These are phyloP conservation scores for Noctua janthe DNA, from an alignment of 2,888 invertebrate species.

Conservation along the genomic window DNA sequence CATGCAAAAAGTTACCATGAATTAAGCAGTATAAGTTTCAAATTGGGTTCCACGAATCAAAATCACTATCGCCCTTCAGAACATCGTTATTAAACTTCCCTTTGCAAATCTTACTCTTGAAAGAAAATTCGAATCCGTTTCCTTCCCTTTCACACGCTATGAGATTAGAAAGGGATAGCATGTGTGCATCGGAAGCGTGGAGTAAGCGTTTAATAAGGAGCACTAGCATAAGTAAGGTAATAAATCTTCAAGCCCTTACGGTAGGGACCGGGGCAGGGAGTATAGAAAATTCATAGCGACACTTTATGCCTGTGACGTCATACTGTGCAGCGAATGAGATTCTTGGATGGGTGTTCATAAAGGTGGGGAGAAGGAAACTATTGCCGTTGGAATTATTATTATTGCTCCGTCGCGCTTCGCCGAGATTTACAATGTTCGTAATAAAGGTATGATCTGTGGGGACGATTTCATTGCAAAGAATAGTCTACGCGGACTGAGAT, in stretches of 20 bases:
- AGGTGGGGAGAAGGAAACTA: slow-evolving; percentile 51
- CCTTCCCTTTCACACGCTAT: slow-evolving; percentile 60
- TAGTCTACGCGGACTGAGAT: background rate
- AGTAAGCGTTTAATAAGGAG: slow-evolving; percentile 64
- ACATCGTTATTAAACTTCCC: slow-evolving; percentile 67
- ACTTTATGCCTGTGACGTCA: slow-evolving; percentile 72
- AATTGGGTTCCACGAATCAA: background rate
- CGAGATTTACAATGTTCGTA: slow-evolving; percentile 18
- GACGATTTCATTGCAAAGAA: background rate
- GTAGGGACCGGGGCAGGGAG: slow-evolving; percentile 64
- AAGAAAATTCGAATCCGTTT: slow-evolving; percentile 67
- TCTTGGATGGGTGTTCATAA: slow-evolving; percentile 57
- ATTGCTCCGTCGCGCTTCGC: slow-evolving; percentile 14
- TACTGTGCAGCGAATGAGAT: slow-evolving; percentile 72
- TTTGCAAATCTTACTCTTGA: slow-evolving; percentile 74
- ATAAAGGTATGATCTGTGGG: slow-evolving; percentile 22
- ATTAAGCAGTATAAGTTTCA: accelerated
- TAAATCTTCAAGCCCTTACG: slow-evolving; percentile 80
- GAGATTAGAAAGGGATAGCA: slow-evolving; percentile 55
- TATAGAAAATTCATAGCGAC: slow-evolving; percentile 70
- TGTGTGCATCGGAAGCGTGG: slow-evolving; percentile 25
- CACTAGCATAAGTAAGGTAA: slow-evolving; percentile 72
- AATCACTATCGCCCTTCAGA: slow-evolving; percentile 28
- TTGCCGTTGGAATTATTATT: slow-evolving; percentile 22
- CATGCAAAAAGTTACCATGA: slow-evolving; percentile 6